These are phyloP conservation scores for Heliconius hortense DNA, from an alignment of 2,888 invertebrate genomes.

Conservation along the genomic window DNA sequence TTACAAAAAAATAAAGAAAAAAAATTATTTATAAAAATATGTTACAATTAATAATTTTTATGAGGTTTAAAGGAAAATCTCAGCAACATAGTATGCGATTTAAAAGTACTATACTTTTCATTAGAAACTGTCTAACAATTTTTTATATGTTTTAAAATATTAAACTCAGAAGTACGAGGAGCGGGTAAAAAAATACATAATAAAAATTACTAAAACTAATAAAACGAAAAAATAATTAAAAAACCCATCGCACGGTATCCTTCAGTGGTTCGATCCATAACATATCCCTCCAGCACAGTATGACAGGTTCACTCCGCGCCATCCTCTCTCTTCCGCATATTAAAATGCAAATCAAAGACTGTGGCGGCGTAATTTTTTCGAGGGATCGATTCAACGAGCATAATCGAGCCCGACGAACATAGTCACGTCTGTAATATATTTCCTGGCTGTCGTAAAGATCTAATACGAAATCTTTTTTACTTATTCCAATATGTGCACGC, in stretches of 20 bases:
- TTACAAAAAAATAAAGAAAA: background rate
- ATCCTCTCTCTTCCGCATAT: conserved; percentile 73
- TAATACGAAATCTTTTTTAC: conserved; percentile 69
- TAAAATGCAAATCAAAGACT: conserved; percentile 77
- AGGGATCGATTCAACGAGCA: conserved; percentile 60
- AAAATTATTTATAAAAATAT: no score
- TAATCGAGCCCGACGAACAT: conserved; percentile 63
- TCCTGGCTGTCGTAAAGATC: conserved; percentile 66
- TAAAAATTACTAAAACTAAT: no score
- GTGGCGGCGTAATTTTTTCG: conserved; percentile 54
- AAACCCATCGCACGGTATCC: background rate
- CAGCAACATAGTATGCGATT: background rate
- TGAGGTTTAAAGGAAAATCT: no score
- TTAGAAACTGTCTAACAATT: background rate
- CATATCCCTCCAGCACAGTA: conserved; percentile 57
- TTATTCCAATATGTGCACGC: conserved; percentile 65
- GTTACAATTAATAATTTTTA: no score
- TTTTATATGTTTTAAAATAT: background rate
- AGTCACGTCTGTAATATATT: conserved; percentile 73
- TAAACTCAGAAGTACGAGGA: no score
- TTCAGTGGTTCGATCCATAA: conserved; percentile 32
- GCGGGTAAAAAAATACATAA: background rate
- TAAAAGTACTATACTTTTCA: background rate
- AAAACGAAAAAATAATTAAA: no score
- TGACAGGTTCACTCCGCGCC: conserved; percentile 64